A percentile compares a stretch with the other conserved stretches of the same genome.
Conservation (phyloP, 2,797 vertebrate genomes). For the Pteropus rufus region DNA sequence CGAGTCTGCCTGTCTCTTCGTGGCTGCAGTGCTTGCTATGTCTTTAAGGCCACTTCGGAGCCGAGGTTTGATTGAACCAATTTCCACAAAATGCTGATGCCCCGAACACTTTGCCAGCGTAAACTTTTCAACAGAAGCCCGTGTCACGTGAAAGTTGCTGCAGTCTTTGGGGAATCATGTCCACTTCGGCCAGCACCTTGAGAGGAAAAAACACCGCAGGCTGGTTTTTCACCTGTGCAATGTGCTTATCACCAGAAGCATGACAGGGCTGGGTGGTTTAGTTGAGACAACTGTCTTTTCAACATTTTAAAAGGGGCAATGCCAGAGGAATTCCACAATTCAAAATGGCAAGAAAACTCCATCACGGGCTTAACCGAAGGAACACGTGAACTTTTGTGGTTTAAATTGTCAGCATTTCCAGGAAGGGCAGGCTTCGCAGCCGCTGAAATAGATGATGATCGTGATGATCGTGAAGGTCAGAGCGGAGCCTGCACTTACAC, state of each 20-base stretch:
- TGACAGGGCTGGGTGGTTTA: background rate
- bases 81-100: constrained; percentile 11
- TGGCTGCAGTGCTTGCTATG: background rate
- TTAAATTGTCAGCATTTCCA: background rate
- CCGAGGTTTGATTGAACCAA: background rate
- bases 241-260: background rate
- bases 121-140: background rate
- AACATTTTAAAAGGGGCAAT: background rate
- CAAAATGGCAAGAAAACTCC: background rate
- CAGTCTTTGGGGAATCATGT: background rate
- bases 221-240: background rate
- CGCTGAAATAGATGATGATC: background rate
- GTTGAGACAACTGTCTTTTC: constrained; percentile 3
- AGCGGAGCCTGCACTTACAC: background rate
- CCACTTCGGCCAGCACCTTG: background rate
- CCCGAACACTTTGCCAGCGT: constrained; percentile 12
- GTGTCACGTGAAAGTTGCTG: background rate
- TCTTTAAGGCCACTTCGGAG: background rate
- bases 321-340: background rate
- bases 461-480: background rate
- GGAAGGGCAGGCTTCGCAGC: background rate
- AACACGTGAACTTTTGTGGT: background rate
- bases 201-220: background rate
- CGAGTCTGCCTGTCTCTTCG: background rate
- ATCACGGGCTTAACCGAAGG: background rate